A percentile compares a stretch with the other conserved stretches of the same genome.
phyloP scores from a whole-genome alignment of 2,797 vertebrate genomes.

The Trachops cirrhosus region DNA sequence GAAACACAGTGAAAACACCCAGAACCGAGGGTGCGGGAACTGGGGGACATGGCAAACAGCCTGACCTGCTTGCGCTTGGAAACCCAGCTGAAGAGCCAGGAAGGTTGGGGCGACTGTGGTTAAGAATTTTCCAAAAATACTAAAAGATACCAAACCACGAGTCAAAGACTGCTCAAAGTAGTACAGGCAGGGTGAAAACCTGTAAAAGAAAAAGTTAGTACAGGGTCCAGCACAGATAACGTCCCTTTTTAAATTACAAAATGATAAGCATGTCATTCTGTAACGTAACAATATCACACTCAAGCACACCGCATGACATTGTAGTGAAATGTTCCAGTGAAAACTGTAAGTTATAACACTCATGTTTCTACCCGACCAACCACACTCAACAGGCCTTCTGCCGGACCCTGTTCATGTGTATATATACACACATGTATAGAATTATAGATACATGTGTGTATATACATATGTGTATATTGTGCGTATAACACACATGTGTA shows the following conservation, averaged over 20 bases:
- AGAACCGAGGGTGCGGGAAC: neutral
- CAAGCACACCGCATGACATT: too few relatives aligned
- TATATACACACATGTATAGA: neutral
- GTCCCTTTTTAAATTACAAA: too few relatives aligned
- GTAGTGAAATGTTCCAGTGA: too few relatives aligned
- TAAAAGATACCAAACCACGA: neutral
- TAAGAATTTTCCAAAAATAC: neutral
- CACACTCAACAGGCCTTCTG: neutral
- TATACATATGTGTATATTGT: too few relatives aligned
- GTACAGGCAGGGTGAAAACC: neutral
- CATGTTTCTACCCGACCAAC: neutral
- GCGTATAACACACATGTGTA: too few relatives aligned
- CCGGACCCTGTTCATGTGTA: neutral
- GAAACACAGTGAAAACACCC: neutral
- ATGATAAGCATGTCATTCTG: too few relatives aligned
- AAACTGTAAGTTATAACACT: too few relatives aligned
- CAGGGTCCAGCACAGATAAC: too few relatives aligned
- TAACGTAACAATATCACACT: too few relatives aligned
- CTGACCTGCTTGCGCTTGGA: rapidly evolving
- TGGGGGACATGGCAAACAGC: neutral
- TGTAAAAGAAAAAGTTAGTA: neutral
- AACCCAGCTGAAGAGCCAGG: neutral
- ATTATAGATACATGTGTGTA: too few relatives aligned
- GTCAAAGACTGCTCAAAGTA: neutral
- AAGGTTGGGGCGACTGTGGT: too few relatives aligned